These are phyloP conservation scores for Theodoxus fluviatilis DNA, from an alignment of 2,888 invertebrate species.

Conservation along the genomic window DNA sequence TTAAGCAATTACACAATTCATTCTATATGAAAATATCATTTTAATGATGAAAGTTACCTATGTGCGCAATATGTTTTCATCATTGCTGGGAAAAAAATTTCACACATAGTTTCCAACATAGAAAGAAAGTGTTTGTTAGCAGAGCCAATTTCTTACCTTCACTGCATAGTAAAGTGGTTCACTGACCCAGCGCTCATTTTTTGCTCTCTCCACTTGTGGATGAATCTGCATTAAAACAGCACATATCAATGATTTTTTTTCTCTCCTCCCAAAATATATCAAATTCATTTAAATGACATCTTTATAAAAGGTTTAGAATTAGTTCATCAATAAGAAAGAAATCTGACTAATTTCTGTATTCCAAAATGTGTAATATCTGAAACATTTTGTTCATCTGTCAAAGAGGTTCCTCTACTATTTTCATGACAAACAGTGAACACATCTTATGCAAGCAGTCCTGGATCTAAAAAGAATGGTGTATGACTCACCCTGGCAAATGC, in stretches of 20 bases:
- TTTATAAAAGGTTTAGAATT: background rate
- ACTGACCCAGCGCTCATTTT: constrained; percentile 78
- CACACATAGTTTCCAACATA: background rate
- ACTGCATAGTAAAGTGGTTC: constrained; percentile 76
- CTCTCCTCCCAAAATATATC: background rate
- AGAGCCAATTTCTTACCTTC: constrained; percentile 56
- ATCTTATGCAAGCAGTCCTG: background rate
- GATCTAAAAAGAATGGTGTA: background rate
- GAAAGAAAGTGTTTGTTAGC: background rate
- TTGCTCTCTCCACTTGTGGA: constrained; percentile 78
- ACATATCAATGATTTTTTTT: background rate
- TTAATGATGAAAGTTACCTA: no score
- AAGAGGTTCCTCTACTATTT: no score
- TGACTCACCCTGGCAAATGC: constrained; percentile 54
- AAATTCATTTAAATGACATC: background rate
- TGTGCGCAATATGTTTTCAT: no score
- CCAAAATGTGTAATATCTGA: no score
- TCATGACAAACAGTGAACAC: no score
- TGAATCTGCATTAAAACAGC: constrained; percentile 73
- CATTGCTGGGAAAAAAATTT: background rate
- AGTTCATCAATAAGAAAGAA: background rate
- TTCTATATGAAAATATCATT: no score
- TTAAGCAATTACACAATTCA: background rate
- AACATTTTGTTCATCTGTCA: no score
- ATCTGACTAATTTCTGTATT: background rate